Evolutionary conservation across 2,797 vertebrate species (phyloP).

Genomic region (Labroides dimidiatus): DNA sequence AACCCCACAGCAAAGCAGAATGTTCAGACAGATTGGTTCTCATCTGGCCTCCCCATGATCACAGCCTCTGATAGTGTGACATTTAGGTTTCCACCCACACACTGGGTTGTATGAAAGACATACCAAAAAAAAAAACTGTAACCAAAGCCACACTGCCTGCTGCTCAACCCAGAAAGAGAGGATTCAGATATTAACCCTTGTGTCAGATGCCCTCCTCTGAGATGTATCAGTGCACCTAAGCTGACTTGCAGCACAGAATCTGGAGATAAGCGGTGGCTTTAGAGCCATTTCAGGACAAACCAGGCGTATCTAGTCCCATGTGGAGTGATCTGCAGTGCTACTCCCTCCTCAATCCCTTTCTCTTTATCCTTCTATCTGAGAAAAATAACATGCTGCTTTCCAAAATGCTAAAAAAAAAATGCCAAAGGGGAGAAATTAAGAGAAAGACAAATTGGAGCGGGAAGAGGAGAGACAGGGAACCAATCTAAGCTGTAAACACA

Average conservation of each 20-base stretch:
- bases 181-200: conserved; percentile 47
- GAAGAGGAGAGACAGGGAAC: conserved; percentile 7
- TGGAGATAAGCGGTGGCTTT: conserved; percentile 52
- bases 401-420: conserved; percentile 10
- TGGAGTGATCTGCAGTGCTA: conserved; percentile 7
- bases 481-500: conserved; percentile 18
- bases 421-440: background rate
- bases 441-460: conserved; percentile 2
- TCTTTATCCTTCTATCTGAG: background rate
- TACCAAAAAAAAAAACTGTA: conserved; percentile 2
- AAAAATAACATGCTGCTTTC: conserved; percentile 16
- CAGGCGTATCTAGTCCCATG: conserved; percentile 12
- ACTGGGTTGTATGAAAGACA: conserved; percentile 24
- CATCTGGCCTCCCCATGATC: conserved; percentile 36
- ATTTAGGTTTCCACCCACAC: conserved; percentile 41
- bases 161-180: conserved; percentile 40
- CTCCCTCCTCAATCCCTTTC: background rate
- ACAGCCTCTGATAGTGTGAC: conserved; percentile 34
- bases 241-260: conserved; percentile 43
- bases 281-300: conserved; percentile 55
- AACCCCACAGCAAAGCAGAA: conserved; percentile 22
- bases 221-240: conserved; percentile 46
- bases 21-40: conserved; percentile 31
- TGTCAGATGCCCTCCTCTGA: conserved; percentile 42
- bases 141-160: conserved; percentile 31